Percentiles rank a stretch among this genome's conserved stretches.
phyloP scores from a whole-genome alignment of 2,888 invertebrate species.

The Agriopis aurantiaria region DNA sequence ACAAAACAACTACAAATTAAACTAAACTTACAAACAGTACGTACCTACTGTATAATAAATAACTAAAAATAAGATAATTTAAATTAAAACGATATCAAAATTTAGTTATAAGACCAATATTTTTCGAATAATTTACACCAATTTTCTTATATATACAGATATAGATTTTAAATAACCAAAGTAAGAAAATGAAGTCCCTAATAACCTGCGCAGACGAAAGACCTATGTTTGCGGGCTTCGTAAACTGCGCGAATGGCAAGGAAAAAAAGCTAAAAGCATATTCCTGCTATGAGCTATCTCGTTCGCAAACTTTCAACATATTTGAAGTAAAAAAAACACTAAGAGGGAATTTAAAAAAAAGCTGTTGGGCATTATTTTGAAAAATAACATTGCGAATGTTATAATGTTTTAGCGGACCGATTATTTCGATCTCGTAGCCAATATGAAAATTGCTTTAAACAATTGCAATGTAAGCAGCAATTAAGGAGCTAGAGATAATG shows the following conservation, averaged over 20 bases:
- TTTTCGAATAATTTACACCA: conserved; percentile 20
- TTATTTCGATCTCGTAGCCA: too few species aligned
- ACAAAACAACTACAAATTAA: conserved; percentile 30
- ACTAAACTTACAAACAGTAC: conserved; percentile 53
- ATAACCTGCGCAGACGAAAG: conserved; percentile 4
- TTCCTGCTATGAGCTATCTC: too few species aligned
- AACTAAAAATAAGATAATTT: conserved; percentile 50
- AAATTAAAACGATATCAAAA: conserved; percentile 52
- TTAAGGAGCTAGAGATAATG: too few species aligned
- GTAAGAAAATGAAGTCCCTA: conserved; percentile 16
- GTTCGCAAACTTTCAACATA: too few species aligned
- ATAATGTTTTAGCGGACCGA: too few species aligned
- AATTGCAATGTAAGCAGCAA: too few species aligned
- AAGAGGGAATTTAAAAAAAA: too few species aligned
- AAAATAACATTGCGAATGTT: too few species aligned
- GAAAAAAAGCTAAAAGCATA: background rate
- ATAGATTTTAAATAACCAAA: conserved; percentile 20
- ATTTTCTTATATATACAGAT: conserved; percentile 46
- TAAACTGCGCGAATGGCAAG: background rate
- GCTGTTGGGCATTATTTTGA: too few species aligned
- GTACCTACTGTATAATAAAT: conserved; percentile 64
- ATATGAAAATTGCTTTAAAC: too few species aligned
- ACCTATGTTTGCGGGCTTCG: background rate
- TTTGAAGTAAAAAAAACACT: too few species aligned
- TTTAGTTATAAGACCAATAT: conserved; percentile 22